A percentile compares a stretch with the other conserved stretches of the same genome.
Conservation (phyloP, 2,888 invertebrate genomes). For the Cheiracanthium punctorium region DNA sequence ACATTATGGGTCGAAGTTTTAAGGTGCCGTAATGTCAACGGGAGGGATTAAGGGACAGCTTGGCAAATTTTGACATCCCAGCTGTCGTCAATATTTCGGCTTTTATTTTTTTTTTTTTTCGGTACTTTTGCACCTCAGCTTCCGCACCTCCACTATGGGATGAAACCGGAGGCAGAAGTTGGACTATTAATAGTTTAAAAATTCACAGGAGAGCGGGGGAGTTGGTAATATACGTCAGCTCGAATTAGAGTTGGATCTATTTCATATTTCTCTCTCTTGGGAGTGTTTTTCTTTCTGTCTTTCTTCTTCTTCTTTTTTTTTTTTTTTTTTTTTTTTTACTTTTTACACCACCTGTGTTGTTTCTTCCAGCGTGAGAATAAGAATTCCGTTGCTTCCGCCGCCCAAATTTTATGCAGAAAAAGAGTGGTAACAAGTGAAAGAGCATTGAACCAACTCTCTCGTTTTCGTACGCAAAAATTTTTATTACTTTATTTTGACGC, state of each 20-base stretch:
- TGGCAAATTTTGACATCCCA: constrained; percentile 35
- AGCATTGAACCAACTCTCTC: no score
- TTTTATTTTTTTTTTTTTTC: constrained; percentile 8
- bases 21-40: not conserved
- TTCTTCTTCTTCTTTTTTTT: no score
- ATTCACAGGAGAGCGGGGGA: not conserved
- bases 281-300: not conserved
- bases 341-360: not conserved
- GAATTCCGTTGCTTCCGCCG: no score
- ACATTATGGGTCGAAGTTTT: not conserved
- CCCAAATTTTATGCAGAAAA: no score
- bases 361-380: not conserved
- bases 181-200: constrained; percentile 62
- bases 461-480: no score
- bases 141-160: not conserved
- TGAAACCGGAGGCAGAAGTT: not conserved
- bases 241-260: constrained; percentile 40
- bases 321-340: no score
- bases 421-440: no score
- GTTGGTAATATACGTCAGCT: constrained; percentile 45
- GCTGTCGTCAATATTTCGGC: constrained; percentile 45
- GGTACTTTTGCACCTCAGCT: not conserved
- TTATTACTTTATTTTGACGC: no score
- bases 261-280: constrained; percentile 43
- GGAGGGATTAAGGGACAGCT: not conserved